Evolutionary conservation across 1,140 invertebrate species (phyloP).

Genomic region (Calosoma granatense): DNA sequence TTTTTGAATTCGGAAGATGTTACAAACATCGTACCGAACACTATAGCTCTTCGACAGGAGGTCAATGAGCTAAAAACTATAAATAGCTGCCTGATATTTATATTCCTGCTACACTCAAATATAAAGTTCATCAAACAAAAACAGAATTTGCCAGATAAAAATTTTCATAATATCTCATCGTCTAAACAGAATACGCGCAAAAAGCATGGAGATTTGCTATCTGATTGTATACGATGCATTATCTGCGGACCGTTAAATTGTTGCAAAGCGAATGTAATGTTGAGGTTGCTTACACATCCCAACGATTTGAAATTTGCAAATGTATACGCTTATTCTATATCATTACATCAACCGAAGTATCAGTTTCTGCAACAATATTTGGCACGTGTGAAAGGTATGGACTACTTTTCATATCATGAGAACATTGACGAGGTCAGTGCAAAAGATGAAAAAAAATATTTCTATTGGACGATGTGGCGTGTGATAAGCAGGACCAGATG

Average conservation of each 20-base stretch:
- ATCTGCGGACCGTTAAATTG: conserved; percentile 22
- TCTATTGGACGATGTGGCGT: conserved; percentile 31
- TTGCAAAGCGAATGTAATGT: conserved; percentile 25
- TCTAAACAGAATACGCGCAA: too few species aligned
- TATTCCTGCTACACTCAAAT: background rate
- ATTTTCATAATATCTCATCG: background rate
- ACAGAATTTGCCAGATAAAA: too few species aligned
- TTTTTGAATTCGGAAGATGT: too few species aligned
- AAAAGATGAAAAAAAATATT: conserved; percentile 25
- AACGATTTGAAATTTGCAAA: conserved; percentile 31
- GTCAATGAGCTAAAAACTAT: too few species aligned
- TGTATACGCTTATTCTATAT: conserved; percentile 32
- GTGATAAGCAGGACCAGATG: conserved; percentile 25
- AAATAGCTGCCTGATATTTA: too few species aligned
- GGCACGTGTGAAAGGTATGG: conserved; percentile 20
- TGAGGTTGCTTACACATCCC: conserved; percentile 19
- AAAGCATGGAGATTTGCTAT: conserved; percentile 18
- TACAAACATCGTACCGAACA: too few species aligned
- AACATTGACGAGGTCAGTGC: conserved; percentile 24
- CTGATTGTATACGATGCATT: conserved; percentile 18
- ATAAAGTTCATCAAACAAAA: too few species aligned
- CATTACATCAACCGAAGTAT: conserved; percentile 30
- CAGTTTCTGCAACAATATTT: conserved; percentile 22
- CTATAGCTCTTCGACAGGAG: too few species aligned
- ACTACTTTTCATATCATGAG: conserved; percentile 22